phyloP scores from a whole-genome alignment of 2,113 vertebrate genomes.

The Terrapene triunguis region DNA sequence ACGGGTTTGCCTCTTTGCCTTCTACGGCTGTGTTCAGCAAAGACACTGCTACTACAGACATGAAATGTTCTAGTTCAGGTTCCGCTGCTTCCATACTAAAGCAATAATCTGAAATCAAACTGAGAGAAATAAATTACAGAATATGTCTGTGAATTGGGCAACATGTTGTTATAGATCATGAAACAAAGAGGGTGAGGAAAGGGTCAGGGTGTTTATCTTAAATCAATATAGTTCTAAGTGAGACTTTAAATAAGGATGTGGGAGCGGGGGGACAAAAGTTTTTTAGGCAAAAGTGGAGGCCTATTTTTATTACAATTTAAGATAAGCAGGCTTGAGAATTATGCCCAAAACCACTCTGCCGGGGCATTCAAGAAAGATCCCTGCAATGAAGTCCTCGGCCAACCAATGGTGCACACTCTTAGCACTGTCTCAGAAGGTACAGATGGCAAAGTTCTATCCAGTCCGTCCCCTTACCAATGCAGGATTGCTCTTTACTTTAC shows the following conservation, averaged over 20 bases:
- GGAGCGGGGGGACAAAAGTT: neutral
- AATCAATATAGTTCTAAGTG: neutral
- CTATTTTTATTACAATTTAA: neutral
- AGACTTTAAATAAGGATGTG: neutral
- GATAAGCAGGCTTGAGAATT: neutral
- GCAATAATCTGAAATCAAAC: neutral
- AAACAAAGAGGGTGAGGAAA: neutral
- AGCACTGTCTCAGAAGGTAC: neutral
- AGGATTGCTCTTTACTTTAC: constrained; percentile 59
- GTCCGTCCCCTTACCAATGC: neutral
- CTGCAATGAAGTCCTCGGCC: constrained; percentile 56
- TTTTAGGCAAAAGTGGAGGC: neutral
- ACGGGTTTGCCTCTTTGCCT: neutral
- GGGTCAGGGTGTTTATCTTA: neutral
- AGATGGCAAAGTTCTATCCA: constrained; percentile 44
- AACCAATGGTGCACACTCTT: constrained; percentile 29
- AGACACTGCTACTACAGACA: neutral
- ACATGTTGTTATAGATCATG: neutral
- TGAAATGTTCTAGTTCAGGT: neutral
- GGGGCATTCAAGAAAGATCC: constrained; percentile 22
- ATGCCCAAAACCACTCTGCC: neutral
- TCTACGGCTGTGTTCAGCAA: neutral
- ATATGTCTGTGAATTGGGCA: neutral
- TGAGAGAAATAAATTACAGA: neutral
- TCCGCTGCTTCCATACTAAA: neutral